Percentiles rank a stretch among this genome's conserved stretches.
Conservation (phyloP, 2,888 invertebrate species). For the Cylloceria caligata region DNA sequence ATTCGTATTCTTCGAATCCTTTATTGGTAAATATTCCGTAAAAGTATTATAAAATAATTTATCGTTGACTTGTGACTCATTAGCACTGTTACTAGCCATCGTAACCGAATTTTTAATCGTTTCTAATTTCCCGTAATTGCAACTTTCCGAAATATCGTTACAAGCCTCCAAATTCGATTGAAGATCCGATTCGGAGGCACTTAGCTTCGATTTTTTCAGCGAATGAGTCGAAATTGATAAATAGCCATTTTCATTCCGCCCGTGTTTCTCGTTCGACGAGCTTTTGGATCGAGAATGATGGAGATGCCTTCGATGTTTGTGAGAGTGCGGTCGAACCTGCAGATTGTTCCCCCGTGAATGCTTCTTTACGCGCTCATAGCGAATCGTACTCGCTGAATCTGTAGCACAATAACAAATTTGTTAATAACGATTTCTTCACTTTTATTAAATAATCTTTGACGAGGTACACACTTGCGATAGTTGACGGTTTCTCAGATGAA, state of each 20-base stretch:
- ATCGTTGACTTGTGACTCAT: neutral
- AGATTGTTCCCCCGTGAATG: conserved; percentile 8
- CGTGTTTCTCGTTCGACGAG: neutral
- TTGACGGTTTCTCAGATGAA: neutral
- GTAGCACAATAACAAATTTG: neutral
- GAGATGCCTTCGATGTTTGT: conserved; percentile 1
- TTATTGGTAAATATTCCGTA: neutral
- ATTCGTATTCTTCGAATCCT: neutral
- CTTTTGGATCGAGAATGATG: conserved; percentile 40
- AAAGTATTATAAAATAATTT: neutral
- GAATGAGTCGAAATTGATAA: neutral
- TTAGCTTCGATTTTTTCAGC: conserved; percentile 14
- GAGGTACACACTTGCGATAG: conserved; percentile 16
- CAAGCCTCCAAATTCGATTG: neutral
- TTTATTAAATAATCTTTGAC: neutral
- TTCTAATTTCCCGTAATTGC: neutral
- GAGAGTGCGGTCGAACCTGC: conserved; percentile 2
- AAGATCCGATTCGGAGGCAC: neutral
- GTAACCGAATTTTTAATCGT: neutral
- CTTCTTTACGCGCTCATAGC: conserved; percentile 8
- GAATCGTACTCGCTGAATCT: conserved; percentile 6
- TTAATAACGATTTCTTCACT: neutral
- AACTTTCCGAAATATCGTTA: neutral
- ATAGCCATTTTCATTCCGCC: neutral
- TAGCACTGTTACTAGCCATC: neutral